phyloP scores from a whole-genome alignment of 2,888 invertebrate species.

The Eupithecia subfuscata region DNA sequence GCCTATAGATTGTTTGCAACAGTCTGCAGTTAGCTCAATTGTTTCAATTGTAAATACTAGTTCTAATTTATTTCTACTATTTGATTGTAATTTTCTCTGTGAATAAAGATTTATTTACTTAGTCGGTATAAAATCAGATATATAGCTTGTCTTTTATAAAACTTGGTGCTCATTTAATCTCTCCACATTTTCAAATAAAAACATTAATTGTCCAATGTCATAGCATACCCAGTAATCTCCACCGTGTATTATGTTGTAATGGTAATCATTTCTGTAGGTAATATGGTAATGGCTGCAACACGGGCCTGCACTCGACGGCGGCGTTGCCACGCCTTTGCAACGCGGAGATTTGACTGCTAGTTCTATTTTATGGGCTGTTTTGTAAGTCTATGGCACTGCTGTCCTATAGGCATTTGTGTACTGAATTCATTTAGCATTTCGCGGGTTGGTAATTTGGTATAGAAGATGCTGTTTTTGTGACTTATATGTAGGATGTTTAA shows the following conservation, averaged over 20 bases:
- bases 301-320: constrained; percentile 61
- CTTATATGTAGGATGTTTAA: too few relatives aligned
- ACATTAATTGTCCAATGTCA: constrained; percentile 1
- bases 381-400: neutral
- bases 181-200: neutral
- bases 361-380: constrained; percentile 18
- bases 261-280: constrained; percentile 65
- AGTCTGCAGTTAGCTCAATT: too few relatives aligned
- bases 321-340: constrained; percentile 46
- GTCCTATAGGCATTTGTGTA: neutral
- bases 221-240: constrained; percentile 36
- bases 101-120: too few relatives aligned
- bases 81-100: too few relatives aligned
- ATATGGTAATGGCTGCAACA: constrained; percentile 67
- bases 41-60: too few relatives aligned
- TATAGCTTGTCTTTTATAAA: too few relatives aligned
- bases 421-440: neutral
- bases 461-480: neutral
- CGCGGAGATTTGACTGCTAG: constrained; percentile 34
- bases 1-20: too few relatives aligned
- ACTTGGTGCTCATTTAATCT: neutral
- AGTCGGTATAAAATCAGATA: too few relatives aligned
- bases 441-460: neutral
- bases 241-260: constrained; percentile 62
- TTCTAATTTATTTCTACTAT: too few relatives aligned